phyloP scores from a whole-genome alignment of 2,797 vertebrate species.

The Vireo griseus region DNA sequence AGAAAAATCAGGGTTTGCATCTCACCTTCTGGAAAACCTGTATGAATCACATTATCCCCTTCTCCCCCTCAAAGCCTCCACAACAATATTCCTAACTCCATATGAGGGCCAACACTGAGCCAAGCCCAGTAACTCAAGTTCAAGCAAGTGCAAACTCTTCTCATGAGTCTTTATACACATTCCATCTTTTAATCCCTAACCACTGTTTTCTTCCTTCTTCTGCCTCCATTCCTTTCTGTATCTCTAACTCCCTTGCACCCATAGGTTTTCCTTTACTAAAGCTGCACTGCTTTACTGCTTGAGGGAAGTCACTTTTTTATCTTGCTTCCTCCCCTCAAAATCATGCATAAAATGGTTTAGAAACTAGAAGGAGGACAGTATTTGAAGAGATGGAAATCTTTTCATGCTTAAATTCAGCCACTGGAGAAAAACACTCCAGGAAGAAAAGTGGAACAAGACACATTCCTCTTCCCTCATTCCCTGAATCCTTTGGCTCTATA shows the following conservation, averaged over 20 bases:
- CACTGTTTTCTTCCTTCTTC: background rate
- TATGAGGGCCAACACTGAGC: fast-evolving
- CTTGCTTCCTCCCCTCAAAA: background rate
- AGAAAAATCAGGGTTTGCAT: background rate
- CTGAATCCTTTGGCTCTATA: background rate
- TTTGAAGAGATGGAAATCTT: background rate
- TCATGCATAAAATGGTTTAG: background rate
- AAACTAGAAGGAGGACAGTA: background rate
- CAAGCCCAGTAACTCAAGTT: background rate
- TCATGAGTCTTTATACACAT: background rate
- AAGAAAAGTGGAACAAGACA: background rate
- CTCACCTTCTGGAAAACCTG: background rate
- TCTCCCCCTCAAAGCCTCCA: background rate
- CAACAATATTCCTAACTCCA: background rate
- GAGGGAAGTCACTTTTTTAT: background rate
- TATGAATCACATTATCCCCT: background rate
- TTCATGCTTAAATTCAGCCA: background rate
- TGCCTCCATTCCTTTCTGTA: background rate
- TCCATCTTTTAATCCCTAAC: background rate
- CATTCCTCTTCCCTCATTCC: background rate
- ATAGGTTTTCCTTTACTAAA: background rate
- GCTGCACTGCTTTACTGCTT: background rate
- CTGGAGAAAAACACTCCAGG: background rate
- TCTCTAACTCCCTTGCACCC: background rate
- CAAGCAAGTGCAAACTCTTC: background rate